Conservation (phyloP, 1,140 invertebrate genomes). For the Pinna nobilis region DNA sequence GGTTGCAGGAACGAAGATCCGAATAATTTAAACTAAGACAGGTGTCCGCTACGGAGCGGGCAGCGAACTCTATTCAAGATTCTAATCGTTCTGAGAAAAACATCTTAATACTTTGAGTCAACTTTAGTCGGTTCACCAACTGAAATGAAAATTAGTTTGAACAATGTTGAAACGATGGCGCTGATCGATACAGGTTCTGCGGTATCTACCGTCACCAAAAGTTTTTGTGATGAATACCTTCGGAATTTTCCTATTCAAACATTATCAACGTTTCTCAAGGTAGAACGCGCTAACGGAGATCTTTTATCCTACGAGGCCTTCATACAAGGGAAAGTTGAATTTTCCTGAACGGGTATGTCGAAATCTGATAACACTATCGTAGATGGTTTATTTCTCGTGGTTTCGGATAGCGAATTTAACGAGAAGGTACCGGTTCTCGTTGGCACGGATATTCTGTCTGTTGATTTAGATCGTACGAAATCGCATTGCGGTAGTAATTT, state of each 20-base stretch:
- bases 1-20: slow-evolving; percentile 29
- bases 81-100: neutral
- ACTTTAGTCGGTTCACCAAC: neutral
- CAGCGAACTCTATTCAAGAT: neutral
- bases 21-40: slow-evolving; percentile 35
- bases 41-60: slow-evolving; percentile 24
- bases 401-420: slow-evolving; percentile 28
- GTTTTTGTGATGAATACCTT: slow-evolving; percentile 15
- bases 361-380: neutral
- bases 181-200: slow-evolving; percentile 28
- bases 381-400: slow-evolving; percentile 12
- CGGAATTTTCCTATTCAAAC: neutral
- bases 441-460: slow-evolving; percentile 23
- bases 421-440: slow-evolving; percentile 26
- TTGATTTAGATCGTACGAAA: slow-evolving; percentile 6
- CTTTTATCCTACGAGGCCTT: slow-evolving; percentile 26
- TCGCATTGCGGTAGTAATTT: slow-evolving; percentile 16
- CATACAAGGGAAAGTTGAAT: slow-evolving; percentile 28
- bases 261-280: slow-evolving; percentile 14
- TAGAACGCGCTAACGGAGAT: slow-evolving; percentile 27
- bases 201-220: slow-evolving; percentile 20
- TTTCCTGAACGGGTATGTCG: neutral
- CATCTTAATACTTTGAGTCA: neutral
- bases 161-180: neutral
- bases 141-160: slow-evolving; percentile 5